Conservation (phyloP, 2,888 invertebrate genomes). For the Entomobrya multifasciata region DNA sequence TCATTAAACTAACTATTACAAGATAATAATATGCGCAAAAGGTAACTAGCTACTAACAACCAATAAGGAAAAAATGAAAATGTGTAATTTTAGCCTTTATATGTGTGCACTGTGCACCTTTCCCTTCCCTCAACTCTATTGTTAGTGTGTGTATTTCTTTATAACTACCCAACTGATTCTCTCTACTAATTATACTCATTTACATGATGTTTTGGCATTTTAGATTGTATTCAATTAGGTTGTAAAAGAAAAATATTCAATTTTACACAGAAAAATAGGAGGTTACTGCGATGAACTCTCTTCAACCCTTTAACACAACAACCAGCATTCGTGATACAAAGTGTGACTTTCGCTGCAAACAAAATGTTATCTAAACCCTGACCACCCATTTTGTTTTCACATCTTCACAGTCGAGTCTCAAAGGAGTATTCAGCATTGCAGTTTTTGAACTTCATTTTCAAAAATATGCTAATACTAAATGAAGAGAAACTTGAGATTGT, state of each 20-base stretch:
- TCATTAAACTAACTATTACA: too few species aligned
- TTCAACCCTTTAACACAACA: too few species aligned
- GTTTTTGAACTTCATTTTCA: background rate
- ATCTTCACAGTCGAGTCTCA: background rate
- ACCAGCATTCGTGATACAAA: background rate
- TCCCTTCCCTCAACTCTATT: background rate
- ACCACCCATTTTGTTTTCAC: background rate
- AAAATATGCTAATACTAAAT: background rate
- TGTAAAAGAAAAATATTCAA: conserved; percentile 10
- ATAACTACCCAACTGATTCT: background rate
- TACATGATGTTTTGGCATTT: conserved; percentile 31
- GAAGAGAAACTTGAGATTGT: too few species aligned
- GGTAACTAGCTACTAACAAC: background rate
- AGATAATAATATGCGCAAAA: too few species aligned
- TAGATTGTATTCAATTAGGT: background rate
- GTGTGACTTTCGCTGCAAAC: conserved; percentile 6
- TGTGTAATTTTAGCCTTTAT: conserved; percentile 21
- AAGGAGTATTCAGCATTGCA: too few species aligned
- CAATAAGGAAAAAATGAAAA: background rate
- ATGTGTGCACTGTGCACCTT: background rate
- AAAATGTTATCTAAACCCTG: background rate
- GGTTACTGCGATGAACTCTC: too few species aligned
- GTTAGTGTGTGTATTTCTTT: background rate
- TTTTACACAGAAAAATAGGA: background rate
- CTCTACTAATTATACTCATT: conserved; percentile 25